These are phyloP conservation scores for Arrhopalites spinosus DNA, from an alignment of 2,888 invertebrate genomes.

Conservation along the genomic window DNA sequence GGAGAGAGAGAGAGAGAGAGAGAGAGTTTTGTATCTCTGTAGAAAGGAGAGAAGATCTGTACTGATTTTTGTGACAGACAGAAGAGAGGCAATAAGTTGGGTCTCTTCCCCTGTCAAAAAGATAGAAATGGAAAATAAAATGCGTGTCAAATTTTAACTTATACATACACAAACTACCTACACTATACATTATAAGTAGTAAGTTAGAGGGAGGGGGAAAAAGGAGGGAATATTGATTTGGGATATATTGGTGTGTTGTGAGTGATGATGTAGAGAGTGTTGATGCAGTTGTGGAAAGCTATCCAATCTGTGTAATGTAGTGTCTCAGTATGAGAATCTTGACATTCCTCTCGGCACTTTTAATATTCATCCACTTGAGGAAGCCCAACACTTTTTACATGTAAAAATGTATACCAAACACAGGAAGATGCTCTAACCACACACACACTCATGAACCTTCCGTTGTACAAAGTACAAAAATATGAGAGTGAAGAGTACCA, in stretches of 20 bases:
- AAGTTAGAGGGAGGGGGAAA: conserved; percentile 6
- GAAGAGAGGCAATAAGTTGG: too few species aligned
- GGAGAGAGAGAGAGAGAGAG: not conserved
- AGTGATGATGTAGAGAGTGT: not conserved
- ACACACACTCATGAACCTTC: too few species aligned
- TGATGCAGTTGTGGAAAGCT: conserved; percentile 6
- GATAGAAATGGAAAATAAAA: too few species aligned
- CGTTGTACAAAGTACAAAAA: too few species aligned
- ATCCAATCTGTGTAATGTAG: not conserved
- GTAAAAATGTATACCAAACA: not conserved
- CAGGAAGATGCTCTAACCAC: not conserved
- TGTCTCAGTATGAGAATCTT: conserved; percentile 17
- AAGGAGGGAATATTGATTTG: not conserved
- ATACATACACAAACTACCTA: not conserved
- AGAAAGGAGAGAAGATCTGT: not conserved
- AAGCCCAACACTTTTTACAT: not conserved
- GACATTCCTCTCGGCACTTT: conserved; percentile 29
- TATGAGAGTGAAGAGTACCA: too few species aligned
- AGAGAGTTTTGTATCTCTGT: not conserved
- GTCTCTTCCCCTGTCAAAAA: too few species aligned
- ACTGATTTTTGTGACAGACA: too few species aligned
- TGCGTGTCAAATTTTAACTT: not conserved
- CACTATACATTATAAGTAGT: too few species aligned
- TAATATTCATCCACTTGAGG: conserved; percentile 29
- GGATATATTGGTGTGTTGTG: not conserved